Evolutionary conservation across 2,888 invertebrate genomes (phyloP).

Genomic region (Drosophila peninsularis): DNA sequence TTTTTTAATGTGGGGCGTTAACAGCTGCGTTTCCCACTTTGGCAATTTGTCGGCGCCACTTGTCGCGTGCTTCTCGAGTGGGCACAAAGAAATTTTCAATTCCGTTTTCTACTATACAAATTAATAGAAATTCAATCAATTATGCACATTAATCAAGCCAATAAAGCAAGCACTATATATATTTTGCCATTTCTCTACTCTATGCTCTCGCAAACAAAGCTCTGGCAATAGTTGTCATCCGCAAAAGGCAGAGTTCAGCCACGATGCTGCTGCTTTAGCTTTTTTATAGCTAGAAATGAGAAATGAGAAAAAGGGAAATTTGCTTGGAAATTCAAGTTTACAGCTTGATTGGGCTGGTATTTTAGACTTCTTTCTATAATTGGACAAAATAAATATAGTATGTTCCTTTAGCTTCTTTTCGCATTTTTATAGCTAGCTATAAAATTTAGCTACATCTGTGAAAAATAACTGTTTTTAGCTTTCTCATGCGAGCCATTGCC

Average conservation of each 20-base stretch:
- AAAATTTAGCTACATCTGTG: too few species aligned
- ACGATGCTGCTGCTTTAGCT: neutral
- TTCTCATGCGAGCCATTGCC: neutral
- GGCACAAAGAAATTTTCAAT: conserved; percentile 16
- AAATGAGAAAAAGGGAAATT: neutral
- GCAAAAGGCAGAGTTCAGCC: conserved; percentile 71
- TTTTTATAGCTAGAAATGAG: neutral
- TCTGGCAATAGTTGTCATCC: conserved; percentile 7
- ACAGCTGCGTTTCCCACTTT: conserved; percentile 33
- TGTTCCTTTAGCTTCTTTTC: neutral
- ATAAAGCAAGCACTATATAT: conserved; percentile 52
- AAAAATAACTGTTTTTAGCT: neutral
- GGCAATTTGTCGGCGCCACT: conserved; percentile 53
- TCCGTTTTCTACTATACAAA: conserved; percentile 43
- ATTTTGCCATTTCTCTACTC: conserved; percentile 6
- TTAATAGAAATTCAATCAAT: conserved; percentile 78
- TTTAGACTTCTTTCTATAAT: too few species aligned
- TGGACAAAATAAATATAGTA: too few species aligned
- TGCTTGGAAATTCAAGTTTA: neutral
- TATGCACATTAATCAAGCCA: conserved; percentile 74
- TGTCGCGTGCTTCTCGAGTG: conserved; percentile 52
- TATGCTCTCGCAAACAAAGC: conserved; percentile 4
- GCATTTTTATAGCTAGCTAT: neutral
- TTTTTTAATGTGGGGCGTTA: conserved; percentile 58
- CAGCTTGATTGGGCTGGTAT: too few species aligned